Evolutionary conservation across 2,113 vertebrate genomes (phyloP).

Genomic region (Eublepharis macularius): DNA sequence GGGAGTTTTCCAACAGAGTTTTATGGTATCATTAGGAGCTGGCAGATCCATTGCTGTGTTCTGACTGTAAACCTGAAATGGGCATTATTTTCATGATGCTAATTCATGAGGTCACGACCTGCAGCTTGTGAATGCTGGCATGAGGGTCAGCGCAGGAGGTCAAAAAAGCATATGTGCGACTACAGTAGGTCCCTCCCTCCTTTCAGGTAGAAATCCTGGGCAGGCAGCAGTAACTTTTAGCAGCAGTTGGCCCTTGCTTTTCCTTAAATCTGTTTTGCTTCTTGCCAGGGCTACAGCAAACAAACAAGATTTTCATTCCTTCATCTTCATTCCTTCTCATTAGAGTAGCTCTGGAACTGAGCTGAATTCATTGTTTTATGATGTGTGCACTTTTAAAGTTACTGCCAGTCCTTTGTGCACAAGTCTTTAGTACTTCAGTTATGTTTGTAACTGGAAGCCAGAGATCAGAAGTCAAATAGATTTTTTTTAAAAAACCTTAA

Average conservation of each 20-base stretch:
- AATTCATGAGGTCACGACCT: slow-evolving; percentile 74
- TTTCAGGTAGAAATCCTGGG: background rate
- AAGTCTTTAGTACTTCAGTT: background rate
- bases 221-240: slow-evolving; percentile 41
- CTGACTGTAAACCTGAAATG: slow-evolving; percentile 63
- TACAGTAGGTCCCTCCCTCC: slow-evolving; percentile 25
- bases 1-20: slow-evolving; percentile 45
- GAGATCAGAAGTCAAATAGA: background rate
- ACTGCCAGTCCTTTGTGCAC: background rate
- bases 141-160: slow-evolving; percentile 71
- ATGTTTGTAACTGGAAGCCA: background rate
- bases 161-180: slow-evolving; percentile 57
- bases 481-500: background rate
- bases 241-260: slow-evolving; percentile 22
- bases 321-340: too few relatives aligned
- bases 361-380: background rate
- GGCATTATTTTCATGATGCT: slow-evolving; percentile 70
- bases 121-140: slow-evolving; percentile 69
- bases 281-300: background rate
- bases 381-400: background rate
- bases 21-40: slow-evolving; percentile 40
- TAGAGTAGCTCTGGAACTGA: background rate
- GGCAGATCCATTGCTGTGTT: slow-evolving; percentile 54
- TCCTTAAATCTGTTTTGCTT: background rate
- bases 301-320: too few relatives aligned